phyloP scores from a whole-genome alignment of 2,797 vertebrate genomes.

The Discoglossus pictus region DNA sequence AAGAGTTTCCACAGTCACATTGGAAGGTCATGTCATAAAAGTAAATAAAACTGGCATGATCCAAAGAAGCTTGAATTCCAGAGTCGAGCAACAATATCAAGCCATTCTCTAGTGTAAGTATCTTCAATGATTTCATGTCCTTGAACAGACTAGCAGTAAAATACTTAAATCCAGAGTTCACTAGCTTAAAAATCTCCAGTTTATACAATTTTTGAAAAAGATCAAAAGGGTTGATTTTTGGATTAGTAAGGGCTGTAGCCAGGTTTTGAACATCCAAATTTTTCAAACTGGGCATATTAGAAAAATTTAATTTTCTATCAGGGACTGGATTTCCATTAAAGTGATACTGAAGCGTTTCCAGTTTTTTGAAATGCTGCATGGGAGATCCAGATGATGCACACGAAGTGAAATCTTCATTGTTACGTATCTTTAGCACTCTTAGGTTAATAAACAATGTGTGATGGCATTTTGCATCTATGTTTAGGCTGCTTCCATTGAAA shows the following conservation, averaged over 20 bases:
- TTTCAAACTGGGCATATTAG: background rate
- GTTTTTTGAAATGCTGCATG: background rate
- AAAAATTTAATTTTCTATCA: background rate
- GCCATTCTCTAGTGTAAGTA: background rate
- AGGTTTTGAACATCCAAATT: conserved; percentile 1
- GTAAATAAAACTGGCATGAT: background rate
- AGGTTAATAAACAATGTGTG: background rate
- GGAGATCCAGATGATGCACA: background rate
- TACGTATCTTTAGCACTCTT: background rate
- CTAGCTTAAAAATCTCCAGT: conserved; percentile 2
- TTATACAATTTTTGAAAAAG: background rate
- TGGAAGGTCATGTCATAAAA: background rate
- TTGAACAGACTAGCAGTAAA: background rate
- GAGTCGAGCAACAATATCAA: background rate
- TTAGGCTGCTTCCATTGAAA: background rate
- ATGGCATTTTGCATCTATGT: background rate
- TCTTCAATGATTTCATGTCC: background rate
- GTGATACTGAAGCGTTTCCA: background rate
- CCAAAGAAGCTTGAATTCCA: background rate
- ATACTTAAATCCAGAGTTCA: conserved; percentile 1
- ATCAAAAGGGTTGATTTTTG: background rate
- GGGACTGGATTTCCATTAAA: background rate
- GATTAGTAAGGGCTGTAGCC: background rate
- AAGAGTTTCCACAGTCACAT: background rate
- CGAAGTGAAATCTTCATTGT: background rate